These are phyloP conservation scores for Spicauda simplicius DNA, from an alignment of 2,888 invertebrate species.

Conservation along the genomic window DNA sequence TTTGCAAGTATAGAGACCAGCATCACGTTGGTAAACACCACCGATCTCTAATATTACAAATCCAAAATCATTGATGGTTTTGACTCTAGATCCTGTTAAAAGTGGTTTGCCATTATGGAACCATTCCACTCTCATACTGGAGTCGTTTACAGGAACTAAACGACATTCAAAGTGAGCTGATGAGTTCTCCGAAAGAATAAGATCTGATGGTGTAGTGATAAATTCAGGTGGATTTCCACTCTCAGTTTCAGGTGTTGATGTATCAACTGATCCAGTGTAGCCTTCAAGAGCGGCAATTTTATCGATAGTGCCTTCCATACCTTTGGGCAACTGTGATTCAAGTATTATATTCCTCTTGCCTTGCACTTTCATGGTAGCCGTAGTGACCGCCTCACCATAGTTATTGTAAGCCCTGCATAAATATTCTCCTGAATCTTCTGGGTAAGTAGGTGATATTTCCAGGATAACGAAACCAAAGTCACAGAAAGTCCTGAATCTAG, in stretches of 20 bases:
- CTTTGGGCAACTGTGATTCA: slow-evolving; percentile 95
- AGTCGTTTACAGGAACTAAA: slow-evolving; percentile 94
- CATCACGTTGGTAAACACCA: slow-evolving; percentile 96
- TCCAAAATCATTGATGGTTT: slow-evolving; percentile 98
- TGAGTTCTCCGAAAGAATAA: slow-evolving; percentile 93
- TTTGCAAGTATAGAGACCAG: slow-evolving; percentile 96
- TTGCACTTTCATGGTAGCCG: slow-evolving; percentile 94
- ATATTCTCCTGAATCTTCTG: slow-evolving; percentile 97
- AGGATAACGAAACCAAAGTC: slow-evolving; percentile 99
- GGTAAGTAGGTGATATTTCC: slow-evolving; percentile 98
- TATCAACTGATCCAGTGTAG: slow-evolving; percentile 88
- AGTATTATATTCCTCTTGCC: slow-evolving; percentile 96
- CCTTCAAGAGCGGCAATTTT: slow-evolving; percentile 97
- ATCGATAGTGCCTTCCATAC: slow-evolving; percentile 97
- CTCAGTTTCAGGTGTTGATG: slow-evolving; percentile 90
- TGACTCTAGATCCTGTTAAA: slow-evolving; percentile 95
- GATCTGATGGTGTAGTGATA: slow-evolving; percentile 93
- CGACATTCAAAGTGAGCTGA: slow-evolving; percentile 97
- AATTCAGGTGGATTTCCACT: slow-evolving; percentile 96
- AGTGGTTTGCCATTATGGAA: slow-evolving; percentile 98
- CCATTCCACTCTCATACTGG: slow-evolving; percentile 98
- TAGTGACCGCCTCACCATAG: slow-evolving; percentile 96
- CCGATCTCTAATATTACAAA: slow-evolving; percentile 98
- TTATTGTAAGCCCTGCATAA: slow-evolving; percentile 95
- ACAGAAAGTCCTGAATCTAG: slow-evolving; percentile 97